Evolutionary conservation across 2,113 vertebrate genomes (phyloP), one percentile per base, ranked within the genome.

Genomic region (Gymnogyps californianus): DNA sequence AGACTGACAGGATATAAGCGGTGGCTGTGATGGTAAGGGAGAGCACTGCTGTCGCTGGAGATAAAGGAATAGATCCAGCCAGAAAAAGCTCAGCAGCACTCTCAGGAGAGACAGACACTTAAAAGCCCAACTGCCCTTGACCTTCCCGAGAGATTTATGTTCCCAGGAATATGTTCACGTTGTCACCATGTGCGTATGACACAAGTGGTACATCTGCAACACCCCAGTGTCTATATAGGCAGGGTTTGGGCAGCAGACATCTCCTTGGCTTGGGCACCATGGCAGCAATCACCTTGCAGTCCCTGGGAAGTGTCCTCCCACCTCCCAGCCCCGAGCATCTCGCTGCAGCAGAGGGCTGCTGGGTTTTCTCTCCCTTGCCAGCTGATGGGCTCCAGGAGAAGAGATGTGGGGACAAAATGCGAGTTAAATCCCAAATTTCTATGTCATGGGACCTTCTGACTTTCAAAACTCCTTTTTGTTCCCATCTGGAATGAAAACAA

Each of bases 281-380:
- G 2, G 52, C 69, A 38, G 32, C 42, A 26, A 20, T n/a, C 20
- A 16, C 9, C 71, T 52, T 2, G 1, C 40, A 32, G 54, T 42
- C 79, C 28, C 28, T 12, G 47, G 28, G 25, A 46, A 38, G 36
- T 4, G 29, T n/a, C 11, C 29, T 47, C 44, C 36, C 58, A 52
- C 36, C 25, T 64, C 31, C 8, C 34, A 36, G 46, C 34, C 51
- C 31, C 1, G 4, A 28, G 28, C 49, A 65, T 28, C 92, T 38
- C 0, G 0, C 22, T 11, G 14, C 47, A 62, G 72, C 52, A 2
- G 1, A 36, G 46, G 10, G 42, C 42, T 47, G 57, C 22, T 0
- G 6, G 8, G 17, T 76, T n/a, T 80, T 52, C 75, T 51, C 32
- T 72, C 29, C 62, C 16, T 32, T 28, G 7, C 16, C 18, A 44